phyloP scores from a whole-genome alignment of 2,113 vertebrate genomes.

The Pseudopodoces humilis region DNA sequence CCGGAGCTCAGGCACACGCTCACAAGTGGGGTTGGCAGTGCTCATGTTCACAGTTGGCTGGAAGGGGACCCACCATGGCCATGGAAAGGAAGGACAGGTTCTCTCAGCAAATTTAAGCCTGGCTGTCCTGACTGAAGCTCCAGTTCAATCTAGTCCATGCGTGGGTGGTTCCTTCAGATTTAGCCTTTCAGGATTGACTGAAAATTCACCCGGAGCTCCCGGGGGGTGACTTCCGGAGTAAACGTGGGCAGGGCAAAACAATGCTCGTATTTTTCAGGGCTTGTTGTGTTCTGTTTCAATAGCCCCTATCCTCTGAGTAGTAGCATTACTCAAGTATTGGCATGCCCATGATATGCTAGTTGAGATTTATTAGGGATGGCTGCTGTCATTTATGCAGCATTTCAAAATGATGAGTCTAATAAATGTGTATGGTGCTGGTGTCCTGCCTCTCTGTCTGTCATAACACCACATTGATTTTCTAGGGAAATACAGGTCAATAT shows the following conservation, averaged over 20 bases:
- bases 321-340: not conserved
- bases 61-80: not conserved
- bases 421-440: accelerated
- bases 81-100: accelerated
- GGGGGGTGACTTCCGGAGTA: not conserved
- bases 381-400: not conserved
- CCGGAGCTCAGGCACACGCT: not conserved
- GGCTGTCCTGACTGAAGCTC: not conserved
- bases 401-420: not conserved
- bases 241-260: not conserved
- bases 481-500: not conserved
- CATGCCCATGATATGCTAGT: not conserved
- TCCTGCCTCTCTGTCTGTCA: not conserved
- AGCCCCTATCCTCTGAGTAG: not conserved
- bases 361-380: not conserved
- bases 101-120: not conserved
- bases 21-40: accelerated
- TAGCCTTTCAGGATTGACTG: not conserved
- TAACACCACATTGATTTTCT: not conserved
- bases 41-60: not conserved
- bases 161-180: conserved; percentile 14
- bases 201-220: not conserved
- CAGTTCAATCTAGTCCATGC: not conserved
- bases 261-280: not conserved
- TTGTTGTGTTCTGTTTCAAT: not conserved